Base-by-base conservation (phyloP, 2,113 vertebrate genomes). In the Lepisosteus oculatus region DNA sequence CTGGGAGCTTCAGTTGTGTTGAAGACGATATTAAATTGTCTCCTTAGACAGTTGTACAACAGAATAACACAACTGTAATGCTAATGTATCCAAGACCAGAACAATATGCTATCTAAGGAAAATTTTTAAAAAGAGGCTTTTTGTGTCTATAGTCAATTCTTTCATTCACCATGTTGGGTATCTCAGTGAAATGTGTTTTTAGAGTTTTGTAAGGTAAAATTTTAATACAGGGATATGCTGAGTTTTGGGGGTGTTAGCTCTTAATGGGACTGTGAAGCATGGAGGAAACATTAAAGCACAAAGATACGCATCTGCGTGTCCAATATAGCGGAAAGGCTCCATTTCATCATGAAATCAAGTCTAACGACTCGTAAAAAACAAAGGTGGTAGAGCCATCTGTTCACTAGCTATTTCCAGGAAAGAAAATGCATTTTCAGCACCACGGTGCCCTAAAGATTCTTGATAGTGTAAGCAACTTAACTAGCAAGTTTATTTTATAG, bases 271-370 rank as follows among this genome's bases (percentile, higher is more conserved):
- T 57, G 77, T 73, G 69, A n/a, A 15, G 72, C 73, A 67, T 8
- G 6, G 75, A 70, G 68, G 67, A 72, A 77, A 70, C 56, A 70
- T 74, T 73, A 78, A 78, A 74, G 69, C 65, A 44, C 74, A 81
- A 69, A 81, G 74, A 76, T 75, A 71, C 79, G 85, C 87, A 89
- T 90, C 87, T 90, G 87, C 83, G 83, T 74, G 74, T 65, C 73
- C 79, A 76, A 75, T 65, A 81, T 59, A 84, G 83, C 65, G 73
- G 77, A 85, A 85, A 84, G 85, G 82, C 85, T 91, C 85, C 78
- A 80, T 90, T 88, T 89, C 90, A 90, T 89, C 88, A 89, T 88
- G 87, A 86, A 86, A 85, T 88, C 85, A 83, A 81, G 86, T 85
- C 84, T 91, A 93, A 93, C 85, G 84, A 86, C 84, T 87, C 72